A percentile compares a stretch with the other conserved stretches of the same genome.
These are phyloP conservation scores for Lamproptera curius DNA, from an alignment of 2,888 invertebrate species.

Conservation along the genomic window DNA sequence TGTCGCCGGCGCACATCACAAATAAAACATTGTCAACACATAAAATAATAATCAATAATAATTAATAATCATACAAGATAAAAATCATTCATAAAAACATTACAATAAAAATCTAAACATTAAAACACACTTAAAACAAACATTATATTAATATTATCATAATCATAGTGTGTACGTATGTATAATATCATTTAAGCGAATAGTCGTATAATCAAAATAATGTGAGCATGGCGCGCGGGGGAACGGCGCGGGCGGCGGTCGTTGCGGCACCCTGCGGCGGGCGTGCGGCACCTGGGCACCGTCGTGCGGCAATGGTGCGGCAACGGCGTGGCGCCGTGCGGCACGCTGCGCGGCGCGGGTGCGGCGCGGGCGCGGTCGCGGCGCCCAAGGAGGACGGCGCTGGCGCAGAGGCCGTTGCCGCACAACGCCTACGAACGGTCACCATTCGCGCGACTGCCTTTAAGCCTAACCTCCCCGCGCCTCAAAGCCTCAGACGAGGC, in stretches of 20 bases:
- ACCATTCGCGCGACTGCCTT: constrained; percentile 37
- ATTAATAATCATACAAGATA: constrained; percentile 74
- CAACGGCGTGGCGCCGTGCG: constrained; percentile 19
- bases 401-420: constrained; percentile 23
- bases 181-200: constrained; percentile 77
- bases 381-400: constrained; percentile 8
- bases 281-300: constrained; percentile 21
- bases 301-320: constrained; percentile 30
- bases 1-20: constrained; percentile 69
- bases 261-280: constrained; percentile 18
- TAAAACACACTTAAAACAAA: constrained; percentile 79
- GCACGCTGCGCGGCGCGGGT: constrained; percentile 22
- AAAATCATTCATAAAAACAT: constrained; percentile 79
- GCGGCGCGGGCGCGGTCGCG: constrained; percentile 15
- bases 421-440: constrained; percentile 44
- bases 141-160: constrained; percentile 78
- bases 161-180: constrained; percentile 77
- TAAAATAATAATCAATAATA: constrained; percentile 79
- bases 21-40: constrained; percentile 77
- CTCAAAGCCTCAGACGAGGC: constrained; percentile 19
- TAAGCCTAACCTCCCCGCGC: no score
- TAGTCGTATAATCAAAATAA: constrained; percentile 77
- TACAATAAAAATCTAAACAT: constrained; percentile 79
- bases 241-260: constrained; percentile 45
- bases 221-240: constrained; percentile 69